These are phyloP conservation scores for Antheraea assamensis DNA, from an alignment of 2,888 invertebrate species.

Conservation along the genomic window DNA sequence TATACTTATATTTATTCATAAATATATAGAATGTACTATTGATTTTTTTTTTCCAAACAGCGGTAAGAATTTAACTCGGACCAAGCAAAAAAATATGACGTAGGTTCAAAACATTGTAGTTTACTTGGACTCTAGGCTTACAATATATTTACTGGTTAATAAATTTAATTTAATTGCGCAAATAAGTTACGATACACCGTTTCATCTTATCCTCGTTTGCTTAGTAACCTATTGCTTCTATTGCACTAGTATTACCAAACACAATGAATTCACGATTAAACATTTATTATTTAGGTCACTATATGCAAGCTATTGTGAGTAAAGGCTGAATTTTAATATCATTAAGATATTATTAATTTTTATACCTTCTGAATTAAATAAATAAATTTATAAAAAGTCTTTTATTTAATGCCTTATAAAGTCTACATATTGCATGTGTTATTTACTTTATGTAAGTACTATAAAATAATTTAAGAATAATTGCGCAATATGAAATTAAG, in stretches of 20 bases:
- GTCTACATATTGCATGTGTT: no score
- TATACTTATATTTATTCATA: no score
- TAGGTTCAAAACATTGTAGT: constrained; percentile 34
- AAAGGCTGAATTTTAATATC: neutral
- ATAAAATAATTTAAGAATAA: no score
- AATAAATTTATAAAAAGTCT: no score
- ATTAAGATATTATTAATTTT: neutral
- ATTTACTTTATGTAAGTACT: no score
- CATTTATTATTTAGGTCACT: neutral
- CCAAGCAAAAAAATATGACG: constrained; percentile 33
- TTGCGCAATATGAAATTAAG: no score
- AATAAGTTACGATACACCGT: constrained; percentile 13
- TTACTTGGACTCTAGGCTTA: constrained; percentile 17
- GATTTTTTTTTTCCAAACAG: neutral
- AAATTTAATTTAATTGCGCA: constrained; percentile 16
- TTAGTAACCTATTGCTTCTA: constrained; percentile 13
- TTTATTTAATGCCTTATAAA: no score
- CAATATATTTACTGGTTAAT: constrained; percentile 10
- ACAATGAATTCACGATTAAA: constrained; percentile 10
- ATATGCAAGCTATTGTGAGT: neutral
- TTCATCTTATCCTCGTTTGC: constrained; percentile 13
- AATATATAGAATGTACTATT: no score
- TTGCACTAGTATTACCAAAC: neutral
- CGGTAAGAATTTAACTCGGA: constrained; percentile 23
- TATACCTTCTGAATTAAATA: neutral